Evolutionary conservation across 2,888 invertebrate genomes (phyloP).

Genomic region (Reticulitermes lucifugus): DNA sequence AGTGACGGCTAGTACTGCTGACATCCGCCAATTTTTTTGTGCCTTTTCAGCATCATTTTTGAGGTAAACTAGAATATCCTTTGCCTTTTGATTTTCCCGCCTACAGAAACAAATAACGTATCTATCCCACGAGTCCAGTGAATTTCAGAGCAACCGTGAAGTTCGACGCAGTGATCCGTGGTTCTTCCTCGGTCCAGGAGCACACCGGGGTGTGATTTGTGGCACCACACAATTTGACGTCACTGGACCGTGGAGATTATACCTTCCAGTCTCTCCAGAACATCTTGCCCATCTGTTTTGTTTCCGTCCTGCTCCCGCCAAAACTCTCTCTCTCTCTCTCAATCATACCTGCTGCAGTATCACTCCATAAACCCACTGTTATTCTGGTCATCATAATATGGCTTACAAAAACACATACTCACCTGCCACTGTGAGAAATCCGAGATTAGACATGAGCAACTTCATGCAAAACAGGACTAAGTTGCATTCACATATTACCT

Average conservation of each 20-base stretch:
- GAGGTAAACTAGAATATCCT: no score
- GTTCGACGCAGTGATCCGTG: not conserved
- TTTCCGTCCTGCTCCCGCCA: not conserved
- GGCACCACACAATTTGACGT: slow-evolving; percentile 29
- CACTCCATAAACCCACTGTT: not conserved
- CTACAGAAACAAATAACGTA: no score
- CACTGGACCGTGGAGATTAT: slow-evolving; percentile 26
- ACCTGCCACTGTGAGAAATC: slow-evolving; percentile 4
- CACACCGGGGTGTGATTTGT: slow-evolving; percentile 5
- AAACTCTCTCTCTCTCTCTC: not conserved
- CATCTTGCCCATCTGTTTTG: not conserved
- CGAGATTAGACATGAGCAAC: not conserved
- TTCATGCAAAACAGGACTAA: not conserved
- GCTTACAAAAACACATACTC: not conserved
- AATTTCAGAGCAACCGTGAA: not conserved
- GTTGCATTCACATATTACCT: not conserved
- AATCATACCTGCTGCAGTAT: not conserved
- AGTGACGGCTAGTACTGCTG: no score
- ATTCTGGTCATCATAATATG: not conserved
- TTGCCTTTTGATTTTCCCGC: no score
- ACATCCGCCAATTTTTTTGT: no score
- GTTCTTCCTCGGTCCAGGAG: not conserved
- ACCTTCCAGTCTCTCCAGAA: not conserved
- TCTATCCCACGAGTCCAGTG: no score
- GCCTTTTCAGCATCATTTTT: no score